Evolutionary conservation across 2,888 invertebrate species (phyloP).

Genomic region (Drosophila paramelanica): DNA sequence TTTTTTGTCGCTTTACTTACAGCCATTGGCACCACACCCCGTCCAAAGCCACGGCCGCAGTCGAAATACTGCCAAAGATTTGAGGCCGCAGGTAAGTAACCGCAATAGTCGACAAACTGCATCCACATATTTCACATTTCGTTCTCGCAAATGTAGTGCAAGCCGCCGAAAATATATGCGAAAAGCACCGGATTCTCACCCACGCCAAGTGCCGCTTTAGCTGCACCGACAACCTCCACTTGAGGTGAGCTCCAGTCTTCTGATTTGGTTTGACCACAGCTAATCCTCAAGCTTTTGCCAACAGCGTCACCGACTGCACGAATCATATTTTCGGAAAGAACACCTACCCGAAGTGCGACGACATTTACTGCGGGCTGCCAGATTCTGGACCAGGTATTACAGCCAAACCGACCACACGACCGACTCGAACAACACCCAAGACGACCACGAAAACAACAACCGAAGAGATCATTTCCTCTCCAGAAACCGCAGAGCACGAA

Average conservation of each 20-base stretch:
- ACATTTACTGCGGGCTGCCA: slow-evolving; percentile 28
- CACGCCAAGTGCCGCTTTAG: background rate
- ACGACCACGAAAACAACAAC: slow-evolving; percentile 1
- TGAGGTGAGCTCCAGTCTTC: background rate
- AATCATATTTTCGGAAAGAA: background rate
- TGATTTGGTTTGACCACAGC: background rate
- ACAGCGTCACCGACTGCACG: background rate
- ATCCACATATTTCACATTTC: background rate
- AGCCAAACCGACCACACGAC: slow-evolving; percentile 19
- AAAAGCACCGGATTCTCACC: background rate
- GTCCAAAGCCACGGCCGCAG: background rate
- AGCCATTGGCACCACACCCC: background rate
- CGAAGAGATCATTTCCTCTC: background rate
- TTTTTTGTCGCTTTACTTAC: slow-evolving; percentile 12
- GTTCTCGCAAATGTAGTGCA: slow-evolving; percentile 6
- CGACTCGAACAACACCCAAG: slow-evolving; percentile 19
- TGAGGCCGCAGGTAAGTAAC: slow-evolving; percentile 17
- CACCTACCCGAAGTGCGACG: slow-evolving; percentile 20
- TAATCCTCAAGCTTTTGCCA: background rate
- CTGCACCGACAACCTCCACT: background rate
- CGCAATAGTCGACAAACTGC: background rate
- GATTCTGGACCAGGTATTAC: slow-evolving; percentile 7
- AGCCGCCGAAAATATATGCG: background rate
- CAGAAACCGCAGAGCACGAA: too few species aligned
- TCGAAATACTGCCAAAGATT: slow-evolving; percentile 30